Conservation (phyloP, 2,888 invertebrate species). For the Rotaria socialis region DNA sequence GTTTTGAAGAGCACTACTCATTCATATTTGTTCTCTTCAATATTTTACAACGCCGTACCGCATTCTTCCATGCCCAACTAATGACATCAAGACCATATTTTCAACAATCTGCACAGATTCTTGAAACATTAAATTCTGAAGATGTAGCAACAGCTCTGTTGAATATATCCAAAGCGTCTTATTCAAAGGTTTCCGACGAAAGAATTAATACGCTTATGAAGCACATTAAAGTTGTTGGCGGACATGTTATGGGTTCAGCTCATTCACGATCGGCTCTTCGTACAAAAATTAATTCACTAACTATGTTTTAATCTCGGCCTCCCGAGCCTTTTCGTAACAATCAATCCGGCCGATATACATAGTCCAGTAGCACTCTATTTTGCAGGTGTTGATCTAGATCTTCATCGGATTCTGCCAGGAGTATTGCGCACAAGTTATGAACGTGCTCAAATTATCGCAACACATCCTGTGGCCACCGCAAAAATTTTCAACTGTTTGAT, state of each 20-base stretch:
- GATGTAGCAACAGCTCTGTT: not conserved
- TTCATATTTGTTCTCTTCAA: conserved; percentile 10
- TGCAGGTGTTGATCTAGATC: not conserved
- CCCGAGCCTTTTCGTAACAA: no score
- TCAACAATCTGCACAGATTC: not conserved
- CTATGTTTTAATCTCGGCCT: no score
- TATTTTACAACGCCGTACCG: not conserved
- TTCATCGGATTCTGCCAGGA: not conserved
- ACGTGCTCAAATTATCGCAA: not conserved
- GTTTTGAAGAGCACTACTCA: not conserved
- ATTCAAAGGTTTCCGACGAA: not conserved
- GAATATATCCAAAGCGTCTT: not conserved
- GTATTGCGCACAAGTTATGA: not conserved
- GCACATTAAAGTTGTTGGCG: not conserved
- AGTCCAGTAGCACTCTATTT: no score
- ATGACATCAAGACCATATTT: not conserved
- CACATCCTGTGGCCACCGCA: not conserved
- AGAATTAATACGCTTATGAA: not conserved
- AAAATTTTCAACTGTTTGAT: not conserved
- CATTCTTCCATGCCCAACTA: not conserved
- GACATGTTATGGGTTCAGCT: not conserved
- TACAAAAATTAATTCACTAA: not conserved
- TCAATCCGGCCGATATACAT: no score
- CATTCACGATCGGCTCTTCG: not conserved
- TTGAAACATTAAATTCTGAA: not conserved